These are phyloP conservation scores for Aselliscus stoliczkanus DNA, from an alignment of 2,797 vertebrate genomes.

Conservation along the genomic window DNA sequence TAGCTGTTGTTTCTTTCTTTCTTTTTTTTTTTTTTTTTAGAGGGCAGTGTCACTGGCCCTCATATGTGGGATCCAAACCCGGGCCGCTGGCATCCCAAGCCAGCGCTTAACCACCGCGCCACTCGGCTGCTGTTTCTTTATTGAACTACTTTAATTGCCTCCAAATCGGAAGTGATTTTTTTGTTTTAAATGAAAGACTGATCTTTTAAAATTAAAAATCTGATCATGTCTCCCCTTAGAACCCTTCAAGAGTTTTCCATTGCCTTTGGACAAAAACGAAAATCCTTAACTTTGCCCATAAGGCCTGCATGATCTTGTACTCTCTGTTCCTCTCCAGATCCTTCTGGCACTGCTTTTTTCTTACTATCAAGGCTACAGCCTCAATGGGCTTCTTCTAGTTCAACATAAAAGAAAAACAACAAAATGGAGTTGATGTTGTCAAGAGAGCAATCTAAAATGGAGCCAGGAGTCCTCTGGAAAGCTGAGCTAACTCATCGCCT, in stretches of 20 bases:
- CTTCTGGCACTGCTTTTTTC: not conserved
- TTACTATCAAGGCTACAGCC: no score
- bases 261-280: not conserved
- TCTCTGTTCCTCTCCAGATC: not conserved
- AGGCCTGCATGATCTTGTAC: not conserved
- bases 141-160: not conserved
- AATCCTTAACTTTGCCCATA: not conserved
- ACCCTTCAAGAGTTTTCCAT: not conserved
- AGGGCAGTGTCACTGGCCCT: no score
- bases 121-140: not conserved
- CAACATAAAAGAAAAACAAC: not conserved
- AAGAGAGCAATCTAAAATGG: not conserved
- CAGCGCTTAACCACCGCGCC: no score
- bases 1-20: not conserved
- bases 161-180: not conserved
- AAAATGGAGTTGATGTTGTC: not conserved
- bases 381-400: not conserved
- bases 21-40: no score
- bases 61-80: no score
- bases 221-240: not conserved
- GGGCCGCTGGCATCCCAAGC: no score
- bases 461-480: not conserved
- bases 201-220: not conserved
- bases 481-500: not conserved
- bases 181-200: not conserved